phyloP scores from a whole-genome alignment of 2,113 vertebrate genomes.

The Stigmatopora argus region DNA sequence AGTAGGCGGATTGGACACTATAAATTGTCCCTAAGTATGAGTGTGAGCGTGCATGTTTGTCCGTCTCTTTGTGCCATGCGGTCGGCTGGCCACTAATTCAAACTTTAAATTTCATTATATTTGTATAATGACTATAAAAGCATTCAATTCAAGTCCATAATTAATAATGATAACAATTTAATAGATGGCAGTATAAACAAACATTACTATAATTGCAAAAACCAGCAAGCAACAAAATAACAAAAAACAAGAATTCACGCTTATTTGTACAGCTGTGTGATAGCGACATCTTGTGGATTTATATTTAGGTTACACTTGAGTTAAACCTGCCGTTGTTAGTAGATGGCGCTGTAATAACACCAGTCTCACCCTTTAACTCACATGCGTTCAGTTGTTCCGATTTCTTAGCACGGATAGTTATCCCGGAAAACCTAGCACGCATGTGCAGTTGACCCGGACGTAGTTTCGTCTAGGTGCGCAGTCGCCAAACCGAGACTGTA shows the following conservation, averaged over 20 bases:
- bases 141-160: too few species aligned
- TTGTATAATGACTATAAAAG: too few species aligned
- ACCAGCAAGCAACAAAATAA: too few species aligned
- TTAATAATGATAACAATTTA: too few species aligned
- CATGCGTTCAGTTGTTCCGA: constrained; percentile 29
- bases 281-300: constrained; percentile 49
- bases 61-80: too few species aligned
- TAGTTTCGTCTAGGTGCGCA: constrained; percentile 48
- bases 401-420: constrained; percentile 75
- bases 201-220: too few species aligned
- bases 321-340: background rate
- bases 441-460: constrained; percentile 85
- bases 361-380: constrained; percentile 22
- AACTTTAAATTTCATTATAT: too few species aligned
- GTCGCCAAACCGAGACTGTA: constrained; percentile 16
- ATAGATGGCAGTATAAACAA: too few species aligned
- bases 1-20: too few species aligned
- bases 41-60: too few species aligned
- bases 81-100: too few species aligned
- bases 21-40: too few species aligned
- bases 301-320: background rate
- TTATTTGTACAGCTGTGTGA: constrained; percentile 8
- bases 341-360: constrained; percentile 51
- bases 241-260: background rate
- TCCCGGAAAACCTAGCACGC: constrained; percentile 85